Percentiles rank a stretch among this genome's conserved stretches.
These are phyloP conservation scores for Neostethus bicornis DNA, from an alignment of 2,797 vertebrate species.

Conservation along the genomic window DNA sequence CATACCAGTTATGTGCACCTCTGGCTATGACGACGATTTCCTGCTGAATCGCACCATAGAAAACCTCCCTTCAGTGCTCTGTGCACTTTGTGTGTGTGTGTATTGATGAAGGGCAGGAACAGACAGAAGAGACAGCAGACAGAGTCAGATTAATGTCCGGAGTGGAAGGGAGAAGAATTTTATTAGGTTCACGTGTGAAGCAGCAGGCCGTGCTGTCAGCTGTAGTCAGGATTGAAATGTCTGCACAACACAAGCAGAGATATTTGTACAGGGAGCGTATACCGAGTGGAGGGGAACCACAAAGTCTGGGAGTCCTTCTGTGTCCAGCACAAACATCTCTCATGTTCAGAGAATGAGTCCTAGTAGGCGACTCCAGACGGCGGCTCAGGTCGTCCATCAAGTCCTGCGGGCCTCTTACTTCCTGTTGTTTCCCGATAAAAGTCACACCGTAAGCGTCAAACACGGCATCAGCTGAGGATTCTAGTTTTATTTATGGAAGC, in stretches of 20 bases:
- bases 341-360: not conserved
- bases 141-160: constrained; percentile 59
- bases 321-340: constrained; percentile 1
- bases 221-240: constrained; percentile 48
- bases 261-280: constrained; percentile 12
- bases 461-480: not conserved
- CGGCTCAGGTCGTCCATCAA: not conserved
- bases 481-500: constrained; percentile 2
- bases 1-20: too few species aligned
- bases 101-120: constrained; percentile 41
- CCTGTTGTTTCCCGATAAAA: not conserved
- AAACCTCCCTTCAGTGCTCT: constrained; percentile 5
- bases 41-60: constrained; percentile 38
- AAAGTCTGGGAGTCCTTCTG: not conserved
- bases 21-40: constrained; percentile 25
- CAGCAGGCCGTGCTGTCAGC: constrained; percentile 54
- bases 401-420: not conserved
- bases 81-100: constrained; percentile 8
- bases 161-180: constrained; percentile 54
- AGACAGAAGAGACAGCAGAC: constrained; percentile 57
- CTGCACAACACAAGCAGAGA: constrained; percentile 32
- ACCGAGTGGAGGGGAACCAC: constrained; percentile 3
- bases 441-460: not conserved
- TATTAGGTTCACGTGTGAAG: constrained; percentile 70
- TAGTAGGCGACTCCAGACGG: not conserved